phyloP scores from a whole-genome alignment of 2,113 vertebrate species.

The Anhinga rufa region DNA sequence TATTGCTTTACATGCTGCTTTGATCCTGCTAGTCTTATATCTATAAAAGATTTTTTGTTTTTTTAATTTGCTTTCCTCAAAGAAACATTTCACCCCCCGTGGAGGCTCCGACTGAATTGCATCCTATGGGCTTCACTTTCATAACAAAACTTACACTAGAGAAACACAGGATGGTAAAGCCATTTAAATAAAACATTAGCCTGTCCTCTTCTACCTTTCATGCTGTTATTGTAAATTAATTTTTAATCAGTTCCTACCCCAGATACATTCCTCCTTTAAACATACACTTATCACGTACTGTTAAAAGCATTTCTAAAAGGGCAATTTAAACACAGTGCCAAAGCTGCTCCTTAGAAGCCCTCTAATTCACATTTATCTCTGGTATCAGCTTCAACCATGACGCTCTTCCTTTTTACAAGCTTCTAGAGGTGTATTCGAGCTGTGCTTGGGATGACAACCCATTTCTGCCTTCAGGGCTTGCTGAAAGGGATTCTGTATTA shows the following conservation, averaged over 20 bases:
- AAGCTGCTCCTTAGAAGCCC: background rate
- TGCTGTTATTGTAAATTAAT: slow-evolving; percentile 17
- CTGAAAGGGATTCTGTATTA: background rate
- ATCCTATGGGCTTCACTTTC: background rate
- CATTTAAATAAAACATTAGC: slow-evolving; percentile 39
- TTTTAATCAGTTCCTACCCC: slow-evolving; percentile 27
- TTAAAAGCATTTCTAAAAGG: slow-evolving; percentile 15
- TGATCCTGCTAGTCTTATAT: background rate
- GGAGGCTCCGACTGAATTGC: background rate
- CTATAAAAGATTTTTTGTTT: background rate
- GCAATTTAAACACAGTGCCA: background rate
- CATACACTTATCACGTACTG: background rate
- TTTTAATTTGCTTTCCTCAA: background rate
- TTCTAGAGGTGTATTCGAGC: background rate
- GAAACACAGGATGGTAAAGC: background rate
- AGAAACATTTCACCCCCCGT: background rate
- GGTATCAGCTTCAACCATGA: background rate
- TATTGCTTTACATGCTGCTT: background rate
- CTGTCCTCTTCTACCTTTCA: slow-evolving; percentile 4
- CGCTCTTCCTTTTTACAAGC: background rate
- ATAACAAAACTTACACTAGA: background rate
- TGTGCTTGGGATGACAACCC: background rate
- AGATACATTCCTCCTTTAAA: background rate
- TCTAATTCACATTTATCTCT: background rate
- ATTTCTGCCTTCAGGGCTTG: background rate